Conservation (phyloP, 1,140 invertebrate genomes). For the Fopius arisanus region DNA sequence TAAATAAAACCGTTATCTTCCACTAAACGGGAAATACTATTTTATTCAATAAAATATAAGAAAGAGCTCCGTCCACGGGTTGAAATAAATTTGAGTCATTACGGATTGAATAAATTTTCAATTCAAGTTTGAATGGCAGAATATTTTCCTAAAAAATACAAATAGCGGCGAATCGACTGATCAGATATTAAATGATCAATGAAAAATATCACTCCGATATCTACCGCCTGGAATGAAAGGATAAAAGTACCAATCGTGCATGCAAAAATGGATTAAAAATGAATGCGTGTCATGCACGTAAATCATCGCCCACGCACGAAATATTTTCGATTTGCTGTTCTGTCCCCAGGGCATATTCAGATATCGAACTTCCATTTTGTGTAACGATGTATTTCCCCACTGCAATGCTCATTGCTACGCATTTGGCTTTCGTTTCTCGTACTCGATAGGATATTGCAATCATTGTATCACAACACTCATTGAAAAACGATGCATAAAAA, state of each 20-base stretch:
- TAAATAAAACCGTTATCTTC: neutral
- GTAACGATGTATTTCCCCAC: neutral
- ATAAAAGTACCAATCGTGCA: too few species aligned
- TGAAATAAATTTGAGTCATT: neutral
- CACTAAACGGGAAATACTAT: neutral
- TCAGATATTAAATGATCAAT: neutral
- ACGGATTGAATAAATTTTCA: neutral
- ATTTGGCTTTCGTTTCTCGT: neutral
- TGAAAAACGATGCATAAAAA: neutral
- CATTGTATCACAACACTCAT: too few species aligned
- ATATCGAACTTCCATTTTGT: neutral
- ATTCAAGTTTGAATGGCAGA: neutral
- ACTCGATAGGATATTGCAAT: neutral
- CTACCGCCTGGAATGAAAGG: too few species aligned
- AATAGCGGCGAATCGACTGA: neutral
- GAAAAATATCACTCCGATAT: too few species aligned
- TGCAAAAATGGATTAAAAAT: neutral
- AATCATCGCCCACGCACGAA: neutral
- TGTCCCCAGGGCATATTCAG: neutral
- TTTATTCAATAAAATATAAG: neutral
- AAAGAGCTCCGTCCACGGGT: neutral
- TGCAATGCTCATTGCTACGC: neutral
- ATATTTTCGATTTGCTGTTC: neutral
- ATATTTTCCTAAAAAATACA: neutral
- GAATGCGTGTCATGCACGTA: neutral